Evolutionary conservation across 2,113 vertebrate genomes (phyloP), one percentile per base, ranked within the genome.

Genomic region (Chaenocephalus aceratus): DNA sequence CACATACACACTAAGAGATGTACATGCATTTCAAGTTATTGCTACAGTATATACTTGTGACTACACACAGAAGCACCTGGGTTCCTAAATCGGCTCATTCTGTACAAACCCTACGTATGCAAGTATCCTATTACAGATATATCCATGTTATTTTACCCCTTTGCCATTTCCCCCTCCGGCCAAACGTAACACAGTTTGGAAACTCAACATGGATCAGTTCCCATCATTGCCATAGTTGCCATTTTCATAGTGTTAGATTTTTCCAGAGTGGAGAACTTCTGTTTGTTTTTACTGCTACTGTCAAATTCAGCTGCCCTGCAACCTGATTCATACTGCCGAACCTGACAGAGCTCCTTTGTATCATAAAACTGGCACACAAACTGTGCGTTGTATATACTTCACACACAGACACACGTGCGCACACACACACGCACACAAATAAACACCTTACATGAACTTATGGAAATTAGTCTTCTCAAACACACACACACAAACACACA

Each of bases 221-320:
- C 91, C 90, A 89, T 90, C 86, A 89, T 90, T 86, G 79, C 91
- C 87, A 88, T 88, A 90, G 84, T 81, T 88, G 89, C 91, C 88
- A 91, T 89, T 88, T 92, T 92, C 87, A 85, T 86, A 84, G 87
- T 56, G 34, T 89, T 87, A 74, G 66, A 83, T 87, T 91, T 91
- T 91, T 92, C 91, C 90, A 92, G 82, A 86, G 86, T 82, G 87
- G 89, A 89, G 88, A 90, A 88, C 77, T 84, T 89, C 59, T 87
- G 83, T 92, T 92, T 94, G 88, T 91, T 93, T 91, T 92, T 70
- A 88, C 88, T 86, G 87, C 89, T 88, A 90, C 91, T 91, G 91
- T 91, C 91, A 90, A 88, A 89, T 85, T 88, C 67, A 53, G 83
- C 89, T 79, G 64, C 88, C 75, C 72, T 79, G 81, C 77, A 77